phyloP scores from a whole-genome alignment of 1,140 invertebrate species.

The Magallana angulata region DNA sequence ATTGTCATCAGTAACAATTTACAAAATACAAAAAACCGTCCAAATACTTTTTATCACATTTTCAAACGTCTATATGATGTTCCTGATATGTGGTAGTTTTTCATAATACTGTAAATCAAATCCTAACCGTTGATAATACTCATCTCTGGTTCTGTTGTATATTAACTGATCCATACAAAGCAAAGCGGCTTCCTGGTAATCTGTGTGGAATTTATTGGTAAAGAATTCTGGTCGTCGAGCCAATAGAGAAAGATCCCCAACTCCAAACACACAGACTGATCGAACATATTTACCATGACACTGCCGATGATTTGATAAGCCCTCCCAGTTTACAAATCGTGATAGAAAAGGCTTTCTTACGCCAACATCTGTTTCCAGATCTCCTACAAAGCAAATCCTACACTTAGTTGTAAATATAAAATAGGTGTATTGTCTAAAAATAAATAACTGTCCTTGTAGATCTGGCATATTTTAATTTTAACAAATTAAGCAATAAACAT shows the following conservation, averaged over 20 bases:
- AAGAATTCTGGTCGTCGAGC: conserved; percentile 59
- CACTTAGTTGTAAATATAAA: too few species aligned
- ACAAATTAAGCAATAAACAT: too few species aligned
- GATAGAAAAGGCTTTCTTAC: not conserved
- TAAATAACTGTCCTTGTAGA: too few species aligned
- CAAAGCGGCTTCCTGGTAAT: conserved; percentile 60
- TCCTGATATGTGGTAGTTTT: conserved; percentile 49
- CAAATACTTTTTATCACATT: too few species aligned
- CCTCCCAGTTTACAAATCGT: not conserved
- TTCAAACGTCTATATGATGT: not conserved
- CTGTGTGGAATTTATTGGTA: conserved; percentile 64
- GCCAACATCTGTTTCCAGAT: not conserved
- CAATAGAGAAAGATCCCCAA: conserved; percentile 60
- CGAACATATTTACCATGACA: conserved; percentile 59
- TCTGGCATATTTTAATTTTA: too few species aligned
- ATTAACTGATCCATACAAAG: conserved; percentile 67
- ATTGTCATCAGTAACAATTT: too few species aligned
- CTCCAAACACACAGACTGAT: conserved; percentile 64
- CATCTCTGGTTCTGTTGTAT: conserved; percentile 53
- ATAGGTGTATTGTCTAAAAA: too few species aligned
- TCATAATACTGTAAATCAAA: conserved; percentile 50
- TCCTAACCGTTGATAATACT: conserved; percentile 27
- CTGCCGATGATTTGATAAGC: too few species aligned
- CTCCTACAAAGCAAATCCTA: not conserved
- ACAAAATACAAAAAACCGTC: too few species aligned